Evolutionary conservation across 1,140 invertebrate genomes (phyloP).

Genomic region (Vanessa atalanta): DNA sequence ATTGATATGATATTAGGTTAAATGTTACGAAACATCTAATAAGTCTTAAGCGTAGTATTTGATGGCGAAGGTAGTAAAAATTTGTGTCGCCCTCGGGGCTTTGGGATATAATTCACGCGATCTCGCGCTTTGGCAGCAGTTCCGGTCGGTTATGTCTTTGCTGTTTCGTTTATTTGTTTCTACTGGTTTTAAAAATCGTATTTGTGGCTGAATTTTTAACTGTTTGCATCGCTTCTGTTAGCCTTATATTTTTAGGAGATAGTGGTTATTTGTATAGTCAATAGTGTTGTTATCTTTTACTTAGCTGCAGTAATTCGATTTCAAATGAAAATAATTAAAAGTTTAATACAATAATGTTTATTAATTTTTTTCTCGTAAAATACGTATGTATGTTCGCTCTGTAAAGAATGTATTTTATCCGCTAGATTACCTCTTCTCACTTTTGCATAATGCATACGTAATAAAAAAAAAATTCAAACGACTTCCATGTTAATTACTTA

Average conservation of each 20-base stretch:
- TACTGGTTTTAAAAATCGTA: slow-evolving; percentile 9
- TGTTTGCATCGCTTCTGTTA: background rate
- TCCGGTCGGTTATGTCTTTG: slow-evolving; percentile 31
- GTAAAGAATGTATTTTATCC: no score
- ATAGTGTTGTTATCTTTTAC: no score
- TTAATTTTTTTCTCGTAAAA: no score
- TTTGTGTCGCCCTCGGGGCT: slow-evolving; percentile 29
- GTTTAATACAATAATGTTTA: no score
- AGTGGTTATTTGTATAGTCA: no score
- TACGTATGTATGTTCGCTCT: no score
- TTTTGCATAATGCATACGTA: no score
- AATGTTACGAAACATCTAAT: slow-evolving; percentile 32
- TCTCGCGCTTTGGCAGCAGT: slow-evolving; percentile 34
- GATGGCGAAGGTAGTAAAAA: slow-evolving; percentile 35
- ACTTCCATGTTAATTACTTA: no score
- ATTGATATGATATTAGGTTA: background rate
- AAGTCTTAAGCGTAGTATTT: slow-evolving; percentile 16
- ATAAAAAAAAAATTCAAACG: no score
- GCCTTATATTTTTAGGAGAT: background rate
- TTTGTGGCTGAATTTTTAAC: background rate
- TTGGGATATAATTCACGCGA: slow-evolving; percentile 38
- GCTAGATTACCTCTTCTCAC: no score
- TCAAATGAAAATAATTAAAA: no score
- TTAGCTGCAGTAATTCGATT: no score
- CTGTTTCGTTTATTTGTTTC: slow-evolving; percentile 25